A percentile compares a stretch with the other conserved stretches of the same genome.
phyloP scores from a whole-genome alignment of 2,113 vertebrate genomes.

The Helogale parvula region DNA sequence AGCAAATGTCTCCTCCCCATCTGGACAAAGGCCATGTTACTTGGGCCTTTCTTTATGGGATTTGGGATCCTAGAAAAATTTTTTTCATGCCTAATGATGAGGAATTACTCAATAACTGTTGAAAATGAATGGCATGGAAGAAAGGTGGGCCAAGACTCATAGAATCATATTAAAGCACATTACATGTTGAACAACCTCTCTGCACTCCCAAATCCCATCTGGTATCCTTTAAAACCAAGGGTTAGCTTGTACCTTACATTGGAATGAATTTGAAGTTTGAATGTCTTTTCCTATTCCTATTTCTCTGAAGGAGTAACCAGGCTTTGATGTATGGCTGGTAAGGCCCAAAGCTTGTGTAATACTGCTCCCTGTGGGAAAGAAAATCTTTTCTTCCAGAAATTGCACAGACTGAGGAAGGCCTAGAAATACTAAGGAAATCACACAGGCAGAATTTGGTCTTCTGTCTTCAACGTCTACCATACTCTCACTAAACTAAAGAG shows the following conservation, averaged over 20 bases:
- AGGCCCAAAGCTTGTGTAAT: background rate
- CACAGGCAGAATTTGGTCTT: background rate
- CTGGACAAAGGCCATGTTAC: background rate
- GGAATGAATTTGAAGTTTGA: background rate
- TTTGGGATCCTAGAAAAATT: background rate
- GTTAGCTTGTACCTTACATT: background rate
- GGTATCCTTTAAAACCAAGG: background rate
- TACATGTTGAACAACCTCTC: background rate
- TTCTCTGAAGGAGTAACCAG: background rate
- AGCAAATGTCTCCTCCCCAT: background rate
- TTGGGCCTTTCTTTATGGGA: background rate
- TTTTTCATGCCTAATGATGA: background rate
- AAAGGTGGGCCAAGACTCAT: background rate
- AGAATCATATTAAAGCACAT: background rate
- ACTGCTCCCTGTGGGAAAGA: background rate
- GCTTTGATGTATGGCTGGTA: background rate
- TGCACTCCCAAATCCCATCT: background rate
- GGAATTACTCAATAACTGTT: background rate
- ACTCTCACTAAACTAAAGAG: background rate
- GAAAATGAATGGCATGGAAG: background rate
- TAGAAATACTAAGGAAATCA: background rate
- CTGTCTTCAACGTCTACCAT: background rate
- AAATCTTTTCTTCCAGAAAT: background rate
- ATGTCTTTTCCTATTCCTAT: background rate
- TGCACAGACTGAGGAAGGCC: background rate